These are phyloP conservation scores for Odontophorus gujanensis DNA, from an alignment of 2,113 vertebrate species.

Conservation along the genomic window DNA sequence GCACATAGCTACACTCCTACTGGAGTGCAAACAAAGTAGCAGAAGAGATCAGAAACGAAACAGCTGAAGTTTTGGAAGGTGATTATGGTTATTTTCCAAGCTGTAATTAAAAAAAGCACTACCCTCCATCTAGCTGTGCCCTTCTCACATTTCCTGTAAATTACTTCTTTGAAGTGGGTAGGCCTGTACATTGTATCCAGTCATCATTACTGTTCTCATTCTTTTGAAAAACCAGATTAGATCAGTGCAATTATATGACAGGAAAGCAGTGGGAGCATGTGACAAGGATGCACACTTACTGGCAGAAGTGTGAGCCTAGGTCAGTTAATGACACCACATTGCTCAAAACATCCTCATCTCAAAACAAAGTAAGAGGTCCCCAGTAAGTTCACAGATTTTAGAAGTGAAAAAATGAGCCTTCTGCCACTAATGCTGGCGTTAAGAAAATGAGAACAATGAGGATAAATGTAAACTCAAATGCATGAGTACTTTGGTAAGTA, in stretches of 20 bases:
- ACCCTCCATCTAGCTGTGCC: not conserved
- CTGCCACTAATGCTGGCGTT: not conserved
- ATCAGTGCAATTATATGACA: not conserved
- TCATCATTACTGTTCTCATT: not conserved
- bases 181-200: not conserved
- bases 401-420: not conserved
- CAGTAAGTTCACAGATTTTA: not conserved
- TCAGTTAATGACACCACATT: not conserved
- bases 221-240: not conserved
- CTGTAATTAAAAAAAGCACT: not conserved
- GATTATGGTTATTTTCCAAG: not conserved
- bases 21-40: not conserved
- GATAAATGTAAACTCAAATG: not conserved
- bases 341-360: not conserved
- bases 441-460: not conserved
- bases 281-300: not conserved
- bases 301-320: not conserved
- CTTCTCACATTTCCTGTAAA: not conserved
- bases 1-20: accelerated
- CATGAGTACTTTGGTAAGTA: accelerated
- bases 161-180: not conserved
- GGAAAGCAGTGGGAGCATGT: not conserved
- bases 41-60: not conserved
- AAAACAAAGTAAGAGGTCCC: not conserved
- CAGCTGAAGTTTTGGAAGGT: not conserved